These are phyloP conservation scores for Plagodis dolabraria DNA, from an alignment of 2,888 invertebrate genomes.

Conservation along the genomic window DNA sequence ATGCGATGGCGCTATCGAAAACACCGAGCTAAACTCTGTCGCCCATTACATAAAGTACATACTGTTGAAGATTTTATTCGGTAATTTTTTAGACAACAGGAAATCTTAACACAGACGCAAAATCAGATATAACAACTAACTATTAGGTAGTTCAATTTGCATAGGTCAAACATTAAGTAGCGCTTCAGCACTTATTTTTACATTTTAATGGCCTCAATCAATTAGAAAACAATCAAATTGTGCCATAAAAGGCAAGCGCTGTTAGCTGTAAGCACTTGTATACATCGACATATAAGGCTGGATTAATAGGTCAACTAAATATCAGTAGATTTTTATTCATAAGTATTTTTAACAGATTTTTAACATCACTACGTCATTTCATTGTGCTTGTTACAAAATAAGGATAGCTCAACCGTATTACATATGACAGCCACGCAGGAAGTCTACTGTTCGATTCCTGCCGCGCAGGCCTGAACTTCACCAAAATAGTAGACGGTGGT, in stretches of 20 bases:
- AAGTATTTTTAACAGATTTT: no score
- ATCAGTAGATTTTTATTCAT: background rate
- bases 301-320: background rate
- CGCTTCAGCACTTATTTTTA: slow-evolving; percentile 4
- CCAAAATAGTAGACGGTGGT: no score
- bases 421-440: no score
- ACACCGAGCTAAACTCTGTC: no score
- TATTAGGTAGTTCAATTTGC: slow-evolving; percentile 5
- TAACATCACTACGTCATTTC: no score
- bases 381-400: no score
- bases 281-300: background rate
- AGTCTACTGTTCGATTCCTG: no score
- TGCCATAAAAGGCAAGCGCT: slow-evolving; percentile 8
- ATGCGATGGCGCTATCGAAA: no score
- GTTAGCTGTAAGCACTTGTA: background rate
- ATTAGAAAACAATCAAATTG: slow-evolving; percentile 6
- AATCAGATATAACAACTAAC: background rate
- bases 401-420: no score
- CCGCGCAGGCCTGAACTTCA: no score
- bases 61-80: no score
- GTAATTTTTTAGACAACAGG: background rate
- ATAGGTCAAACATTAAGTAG: slow-evolving; percentile 15
- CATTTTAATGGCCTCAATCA: slow-evolving; percentile 16
- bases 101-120: background rate
- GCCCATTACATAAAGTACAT: no score